These are phyloP conservation scores for Andrena cerasifolii DNA, from an alignment of 1,140 invertebrate genomes.

Conservation along the genomic window DNA sequence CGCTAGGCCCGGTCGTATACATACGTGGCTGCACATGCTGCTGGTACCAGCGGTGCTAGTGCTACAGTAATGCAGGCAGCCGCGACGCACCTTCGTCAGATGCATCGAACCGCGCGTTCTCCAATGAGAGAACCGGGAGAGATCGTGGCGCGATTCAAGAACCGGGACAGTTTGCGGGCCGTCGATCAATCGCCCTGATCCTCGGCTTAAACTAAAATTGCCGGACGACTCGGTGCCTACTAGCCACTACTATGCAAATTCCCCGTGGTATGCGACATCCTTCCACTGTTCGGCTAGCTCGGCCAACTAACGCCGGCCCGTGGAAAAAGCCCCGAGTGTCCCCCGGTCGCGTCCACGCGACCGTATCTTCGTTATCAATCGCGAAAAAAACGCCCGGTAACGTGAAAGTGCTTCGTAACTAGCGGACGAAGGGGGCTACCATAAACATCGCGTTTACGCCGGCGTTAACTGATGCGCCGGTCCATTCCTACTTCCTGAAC, in stretches of 20 bases:
- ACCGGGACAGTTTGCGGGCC: slow-evolving; percentile 33
- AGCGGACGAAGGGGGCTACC: not conserved
- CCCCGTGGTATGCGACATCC: slow-evolving; percentile 15
- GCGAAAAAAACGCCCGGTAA: not conserved
- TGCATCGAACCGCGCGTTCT: slow-evolving; percentile 41
- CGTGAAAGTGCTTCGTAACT: not conserved
- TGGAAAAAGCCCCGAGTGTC: not conserved
- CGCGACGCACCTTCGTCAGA: slow-evolving; percentile 27
- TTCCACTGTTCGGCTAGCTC: not conserved
- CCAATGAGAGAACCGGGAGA: slow-evolving; percentile 26
- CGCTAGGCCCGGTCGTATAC: not conserved
- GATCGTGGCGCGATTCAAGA: slow-evolving; percentile 20
- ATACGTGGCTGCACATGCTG: slow-evolving; percentile 21
- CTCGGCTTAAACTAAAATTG: slow-evolving; percentile 52
- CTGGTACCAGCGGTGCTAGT: slow-evolving; percentile 13
- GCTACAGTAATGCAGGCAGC: slow-evolving; percentile 14
- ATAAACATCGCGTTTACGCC: not conserved
- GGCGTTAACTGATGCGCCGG: not conserved
- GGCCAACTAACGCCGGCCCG: too few relatives aligned
- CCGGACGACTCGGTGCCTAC: slow-evolving; percentile 20
- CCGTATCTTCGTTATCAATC: not conserved
- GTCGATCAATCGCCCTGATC: slow-evolving; percentile 45
- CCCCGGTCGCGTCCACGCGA: not conserved
- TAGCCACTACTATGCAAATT: slow-evolving; percentile 56
- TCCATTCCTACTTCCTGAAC: slow-evolving; percentile 9